Evolutionary conservation across 2,888 invertebrate genomes (phyloP), one percentile per base, ranked within the genome.

Genomic region (Fabriciana adippe): DNA sequence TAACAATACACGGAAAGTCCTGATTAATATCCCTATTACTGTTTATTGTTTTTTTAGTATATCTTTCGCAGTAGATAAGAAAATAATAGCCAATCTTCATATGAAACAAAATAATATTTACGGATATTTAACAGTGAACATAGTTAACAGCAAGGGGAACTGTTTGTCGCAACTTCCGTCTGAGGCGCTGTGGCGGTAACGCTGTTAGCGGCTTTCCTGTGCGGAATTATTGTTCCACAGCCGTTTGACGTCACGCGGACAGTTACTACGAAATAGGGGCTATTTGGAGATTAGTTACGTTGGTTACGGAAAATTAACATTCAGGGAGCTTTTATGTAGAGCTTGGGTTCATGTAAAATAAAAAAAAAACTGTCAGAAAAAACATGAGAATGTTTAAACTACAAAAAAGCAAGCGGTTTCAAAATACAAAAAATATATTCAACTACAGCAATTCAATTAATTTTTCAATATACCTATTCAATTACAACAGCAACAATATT

Each of bases 201-300:
- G 75, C 78, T 79, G 81, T 87, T 86, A 84, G 79, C 61, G 69
- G 67, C 70, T 81, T 81, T 89, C 88, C 89, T 83, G 75, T 77
- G 73, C 81, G 83, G 82, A 83, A 89, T 89, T 87, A 85, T 86
- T 81, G 84, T 86, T 85, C 86, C 86, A 84, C 73, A 76, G 72
- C 79, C 76, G 74, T 54, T 54, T 64, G 73, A 78, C 81, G 74
- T 71, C 72, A 67, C 15, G 56, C 31, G 18, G 41, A 66, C 60
- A 11, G 13, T 31, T 47, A 54, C 65, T 41, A 59, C 53, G 53
- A 15, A 55, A 53, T 21, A 55, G 60, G 55, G 53, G 47, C 53
- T 66, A 66, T 61, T 66, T 51, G 45, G 48, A 48, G 54, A 66
- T 57, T 47, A 59, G 31, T 59, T 59, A 66, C 31, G 21, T 50